Base-by-base conservation (phyloP, 2,797 vertebrate species). In the Cyclopterus lumpus region DNA sequence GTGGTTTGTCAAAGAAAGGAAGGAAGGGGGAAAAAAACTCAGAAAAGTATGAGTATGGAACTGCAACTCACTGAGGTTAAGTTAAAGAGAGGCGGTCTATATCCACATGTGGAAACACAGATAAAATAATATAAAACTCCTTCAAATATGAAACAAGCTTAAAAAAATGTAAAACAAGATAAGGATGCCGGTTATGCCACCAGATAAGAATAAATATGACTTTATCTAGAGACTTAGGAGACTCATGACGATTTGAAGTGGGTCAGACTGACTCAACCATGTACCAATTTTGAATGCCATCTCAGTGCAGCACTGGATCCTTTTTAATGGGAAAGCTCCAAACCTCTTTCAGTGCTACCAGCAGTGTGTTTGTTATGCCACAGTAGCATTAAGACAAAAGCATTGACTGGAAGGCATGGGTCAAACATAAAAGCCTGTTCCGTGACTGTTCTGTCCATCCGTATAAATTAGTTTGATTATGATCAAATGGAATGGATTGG, bases 361-460 rank as follows among this genome's bases (percentile, higher is more conserved):
- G 84, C 48, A 0, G 34, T 71, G 48, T 28, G 57, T n/a, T 61
- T 88, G 74, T 82, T 30, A 34, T 73, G 38, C 58, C 67, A 48
- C 75, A 64, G 75, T 32, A 53, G 77, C 89, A 91, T 87, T 86
- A 89, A 90, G 85, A 88, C 79, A 86, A 89, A 88, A 87, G 86
- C 78, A 66, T 42, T 84, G 89, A 77, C 92, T 84, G 59, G 63
- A 75, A 81, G 91, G 90, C 88, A 86, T 67, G 58, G 67, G 75
- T 81, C 81, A 73, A 82, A 77, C 71, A 49, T 90, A 74, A 91
- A 88, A 89, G 88, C 81, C 54, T 80, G 58, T 81, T 86, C 68
- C 42, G 46, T 70, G 75, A 71, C 62, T 42, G 59, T 38, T 28
- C 67, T 3, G 1, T 67, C 48, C 54, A 49, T 46, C 8, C 30